Percentiles rank a stretch among this genome's conserved stretches.
Evolutionary conservation across 2,797 vertebrate species (phyloP).

Genomic region (Alectoris magna): DNA sequence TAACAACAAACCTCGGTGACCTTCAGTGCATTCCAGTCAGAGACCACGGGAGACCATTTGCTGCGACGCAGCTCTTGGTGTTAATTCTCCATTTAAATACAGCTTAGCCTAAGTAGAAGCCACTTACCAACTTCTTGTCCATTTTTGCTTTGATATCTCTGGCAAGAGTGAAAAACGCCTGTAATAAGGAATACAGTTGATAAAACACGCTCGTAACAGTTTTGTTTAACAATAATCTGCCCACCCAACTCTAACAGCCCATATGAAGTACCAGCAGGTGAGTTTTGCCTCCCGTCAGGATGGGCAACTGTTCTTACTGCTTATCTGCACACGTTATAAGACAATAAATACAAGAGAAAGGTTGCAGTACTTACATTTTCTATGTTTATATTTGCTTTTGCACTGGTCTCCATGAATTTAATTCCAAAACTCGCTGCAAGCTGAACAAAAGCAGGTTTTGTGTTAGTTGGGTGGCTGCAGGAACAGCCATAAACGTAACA

Average conservation of each 20-base stretch:
- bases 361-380: constrained; percentile 88
- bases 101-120: not conserved
- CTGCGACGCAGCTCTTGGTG: not conserved
- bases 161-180: constrained; percentile 97
- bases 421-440: constrained; percentile 94
- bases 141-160: constrained; percentile 99
- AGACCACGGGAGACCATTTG: fast-evolving
- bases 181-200: not conserved
- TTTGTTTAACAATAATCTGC: not conserved
- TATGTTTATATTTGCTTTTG: constrained; percentile 98
- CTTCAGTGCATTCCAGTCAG: not conserved
- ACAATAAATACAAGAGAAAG: fast-evolving
- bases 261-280: fast-evolving
- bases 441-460: constrained; percentile 74
- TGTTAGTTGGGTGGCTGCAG: not conserved
- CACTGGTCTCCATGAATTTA: constrained; percentile 99
- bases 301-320: fast-evolving
- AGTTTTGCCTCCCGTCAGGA: not conserved
- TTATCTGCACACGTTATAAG: fast-evolving
- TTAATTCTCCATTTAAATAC: not conserved
- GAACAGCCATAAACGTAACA: not conserved
- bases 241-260: not conserved
- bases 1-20: not conserved
- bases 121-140: constrained; percentile 97
- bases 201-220: not conserved